Conservation (phyloP, 1,140 invertebrate species). For the Drosophila quadrilineata region DNA sequence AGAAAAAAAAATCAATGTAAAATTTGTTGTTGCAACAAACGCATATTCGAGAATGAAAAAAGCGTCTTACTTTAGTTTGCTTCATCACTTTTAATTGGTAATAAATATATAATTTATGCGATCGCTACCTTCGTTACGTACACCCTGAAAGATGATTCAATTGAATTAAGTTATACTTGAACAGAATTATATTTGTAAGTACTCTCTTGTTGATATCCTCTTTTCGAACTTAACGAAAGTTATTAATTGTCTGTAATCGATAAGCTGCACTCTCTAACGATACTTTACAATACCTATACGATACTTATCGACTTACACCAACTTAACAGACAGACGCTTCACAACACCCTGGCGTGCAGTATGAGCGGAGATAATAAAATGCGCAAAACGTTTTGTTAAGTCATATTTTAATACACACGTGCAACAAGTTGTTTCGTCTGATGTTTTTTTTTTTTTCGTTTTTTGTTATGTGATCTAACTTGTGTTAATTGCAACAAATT, state of each 20-base stretch:
- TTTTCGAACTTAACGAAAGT: no score
- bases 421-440: conserved; percentile 2
- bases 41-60: conserved; percentile 9
- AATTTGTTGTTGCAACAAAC: conserved; percentile 11
- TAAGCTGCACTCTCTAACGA: no score
- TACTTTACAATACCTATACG: no score
- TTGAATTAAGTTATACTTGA: no score
- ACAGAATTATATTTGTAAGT: conserved; percentile 4
- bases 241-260: no score
- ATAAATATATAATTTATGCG: conserved; percentile 22
- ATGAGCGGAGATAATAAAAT: neutral
- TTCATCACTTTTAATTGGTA: conserved; percentile 36
- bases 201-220: no score
- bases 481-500: conserved; percentile 60
- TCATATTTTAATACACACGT: conserved; percentile 14
- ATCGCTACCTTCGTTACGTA: no score
- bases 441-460: conserved; percentile 7
- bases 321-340: no score
- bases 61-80: conserved; percentile 16
- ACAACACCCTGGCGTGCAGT: neutral
- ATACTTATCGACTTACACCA: no score
- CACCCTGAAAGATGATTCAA: no score
- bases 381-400: neutral
- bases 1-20: conserved; percentile 25
- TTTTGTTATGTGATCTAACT: conserved; percentile 7